phyloP scores from a whole-genome alignment of 2,113 vertebrate genomes.

The Salvelinus sp. region DNA sequence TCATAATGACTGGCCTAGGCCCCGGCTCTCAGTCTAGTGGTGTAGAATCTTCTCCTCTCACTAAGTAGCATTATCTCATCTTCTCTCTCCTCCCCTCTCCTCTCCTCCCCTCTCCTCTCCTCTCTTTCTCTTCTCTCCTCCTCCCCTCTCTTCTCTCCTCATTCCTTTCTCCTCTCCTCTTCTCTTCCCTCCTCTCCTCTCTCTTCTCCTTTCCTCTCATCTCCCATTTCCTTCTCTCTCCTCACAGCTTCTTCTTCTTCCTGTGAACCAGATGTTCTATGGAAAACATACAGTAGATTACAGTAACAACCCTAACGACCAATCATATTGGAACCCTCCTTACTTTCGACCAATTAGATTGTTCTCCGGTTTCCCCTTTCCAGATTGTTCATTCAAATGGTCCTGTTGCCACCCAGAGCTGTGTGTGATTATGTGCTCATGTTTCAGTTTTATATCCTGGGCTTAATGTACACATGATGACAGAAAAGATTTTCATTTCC shows the following conservation, averaged over 20 bases:
- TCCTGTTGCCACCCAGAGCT: constrained; percentile 44
- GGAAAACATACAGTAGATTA: constrained; percentile 29
- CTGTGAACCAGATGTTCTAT: constrained; percentile 67
- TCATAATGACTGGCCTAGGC: constrained; percentile 38
- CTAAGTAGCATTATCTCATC: neutral
- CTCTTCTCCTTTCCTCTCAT: constrained; percentile 10
- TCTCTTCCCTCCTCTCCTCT: no score
- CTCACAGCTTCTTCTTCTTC: constrained; percentile 13
- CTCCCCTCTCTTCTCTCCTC: neutral
- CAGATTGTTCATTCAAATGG: constrained; percentile 43
- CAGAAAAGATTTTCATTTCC: constrained; percentile 47
- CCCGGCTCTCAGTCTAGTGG: constrained; percentile 17
- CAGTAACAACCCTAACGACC: constrained; percentile 20
- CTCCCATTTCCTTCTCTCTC: constrained; percentile 43
- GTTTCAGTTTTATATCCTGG: constrained; percentile 57
- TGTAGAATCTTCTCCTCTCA: no score
- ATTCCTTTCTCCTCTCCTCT: neutral
- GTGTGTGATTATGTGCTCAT: constrained; percentile 52
- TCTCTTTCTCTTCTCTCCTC: no score
- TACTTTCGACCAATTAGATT: constrained; percentile 54
- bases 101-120: no score
- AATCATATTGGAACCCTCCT: constrained; percentile 21
- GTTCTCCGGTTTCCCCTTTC: constrained; percentile 40
- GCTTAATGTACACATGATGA: constrained; percentile 61
- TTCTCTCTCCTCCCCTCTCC: no score